Conservation (phyloP, 2,888 invertebrate genomes). For the Andrena flavipes region DNA sequence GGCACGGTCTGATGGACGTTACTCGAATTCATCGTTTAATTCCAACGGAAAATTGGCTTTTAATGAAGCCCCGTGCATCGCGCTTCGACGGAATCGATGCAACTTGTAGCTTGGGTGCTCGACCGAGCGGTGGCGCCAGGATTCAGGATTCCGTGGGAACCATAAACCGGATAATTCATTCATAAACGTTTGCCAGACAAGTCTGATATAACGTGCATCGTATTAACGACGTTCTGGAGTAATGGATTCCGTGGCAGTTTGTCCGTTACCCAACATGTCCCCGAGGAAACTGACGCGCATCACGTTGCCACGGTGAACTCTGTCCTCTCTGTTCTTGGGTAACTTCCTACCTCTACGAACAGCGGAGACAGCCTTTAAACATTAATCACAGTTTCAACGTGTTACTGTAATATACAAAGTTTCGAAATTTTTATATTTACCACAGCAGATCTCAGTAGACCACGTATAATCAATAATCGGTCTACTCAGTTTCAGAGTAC, state of each 20-base stretch:
- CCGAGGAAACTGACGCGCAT: conserved; percentile 23
- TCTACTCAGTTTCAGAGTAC: too few species aligned
- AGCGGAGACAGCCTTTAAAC: too few species aligned
- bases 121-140: conserved; percentile 74
- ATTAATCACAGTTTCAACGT: too few species aligned
- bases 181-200: conserved; percentile 16
- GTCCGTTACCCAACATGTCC: conserved; percentile 14
- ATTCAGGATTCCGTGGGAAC: conserved; percentile 26
- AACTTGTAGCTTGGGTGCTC: conserved; percentile 53
- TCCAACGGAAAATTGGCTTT: conserved; percentile 37
- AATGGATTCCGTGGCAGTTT: conserved; percentile 17
- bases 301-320: conserved; percentile 21
- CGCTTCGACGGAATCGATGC: conserved; percentile 70
- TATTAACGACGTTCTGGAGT: conserved; percentile 21
- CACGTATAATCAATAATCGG: too few species aligned
- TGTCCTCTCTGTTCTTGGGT: conserved; percentile 1
- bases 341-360: neutral
- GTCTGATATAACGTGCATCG: conserved; percentile 14
- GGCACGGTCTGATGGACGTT: conserved; percentile 1
- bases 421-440: too few species aligned
- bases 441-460: too few species aligned
- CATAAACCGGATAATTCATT: conserved; percentile 30
- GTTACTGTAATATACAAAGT: too few species aligned
- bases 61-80: conserved; percentile 33
- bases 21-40: conserved; percentile 35